Evolutionary conservation across 1,140 invertebrate genomes (phyloP), one percentile per base, ranked within the genome.

Genomic region (Drosophila micromelanica): DNA sequence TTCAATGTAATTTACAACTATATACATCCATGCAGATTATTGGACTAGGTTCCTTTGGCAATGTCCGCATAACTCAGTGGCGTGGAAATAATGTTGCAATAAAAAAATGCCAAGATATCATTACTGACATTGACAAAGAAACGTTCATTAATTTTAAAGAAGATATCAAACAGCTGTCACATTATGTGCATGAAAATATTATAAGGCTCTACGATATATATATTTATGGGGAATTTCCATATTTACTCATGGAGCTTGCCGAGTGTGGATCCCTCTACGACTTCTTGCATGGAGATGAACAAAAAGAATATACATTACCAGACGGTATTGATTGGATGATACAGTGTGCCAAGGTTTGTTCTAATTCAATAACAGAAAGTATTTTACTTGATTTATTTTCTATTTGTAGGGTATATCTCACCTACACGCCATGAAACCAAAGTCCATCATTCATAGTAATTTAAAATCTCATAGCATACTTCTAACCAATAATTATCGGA

Each of bases 261-360:
- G 43, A 45, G 17, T 20, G 43, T 20, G 43, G 43, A 45, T 52
- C 51, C 5, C 51, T 52, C 13, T 12, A 12, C 23, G 23, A 49
- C 6, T 61, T 12, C 35, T 15, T 61, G 20, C 59, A 49, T 11
- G 35, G 5, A 5, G 11, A 27, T 1, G 8, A n/a, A 1, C 35
- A 38, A 17, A 17, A 1, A 12, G 5, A 17, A 2, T 54, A 54
- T 20, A 38, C 32, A 32, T 20, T 38, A 35, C 5, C 35, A 20
- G 17, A 12, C 6, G 51, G 9, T 6, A 2, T 52, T 1, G 13
- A 62, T 4, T 62, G 59, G 59, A 12, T 57, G 23, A 45, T 27
- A 2, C 45, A 48, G 17, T 37, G 30, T 48, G 11, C 32, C 9
- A 37, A 27, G 57, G 57, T 60, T 54, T 2, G 9, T 23, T 45